Evolutionary conservation across 1,140 invertebrate genomes (phyloP), one percentile per base, ranked within the genome.

Genomic region (Anoplolepis gracilipes): DNA sequence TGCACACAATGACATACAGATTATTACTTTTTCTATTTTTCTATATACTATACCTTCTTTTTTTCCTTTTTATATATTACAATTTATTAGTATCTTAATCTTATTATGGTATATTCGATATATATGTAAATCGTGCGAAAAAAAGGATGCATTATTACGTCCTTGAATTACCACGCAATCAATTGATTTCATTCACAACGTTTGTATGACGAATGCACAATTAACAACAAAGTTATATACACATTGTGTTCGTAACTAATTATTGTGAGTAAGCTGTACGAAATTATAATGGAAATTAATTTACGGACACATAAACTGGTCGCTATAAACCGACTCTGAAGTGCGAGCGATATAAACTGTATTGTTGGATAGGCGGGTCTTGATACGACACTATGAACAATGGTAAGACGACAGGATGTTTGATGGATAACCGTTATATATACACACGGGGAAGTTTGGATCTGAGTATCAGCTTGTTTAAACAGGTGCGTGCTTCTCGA

Each of bases 391-490:
- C 61, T 19, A 55, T 11, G 22, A 25, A 33, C 16, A 46, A 79
- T 70, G 42, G 69, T 70, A 79, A 79, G 77, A 70, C 62, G 76
- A 79, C 33, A 16, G 77, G 16, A 55, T 39, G 64, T 46, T 69
- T 55, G 64, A 70, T 53, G 77, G 46, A 79, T 79, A 79, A 79
- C 77, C 25, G 46, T 70, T 57, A 39, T 49, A 39, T 49, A 28
- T 79, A 79, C 19, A 39, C 62, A 69, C 16, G 46, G 46, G n/a
- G 13, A 53, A 79, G 77, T 79, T 79, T 79, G 77, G 77, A 79
- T 79, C 70, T 22, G 64, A 36, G 22, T 79, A 79, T 79, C 64
- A 46, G 16, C 33, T 85, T 85, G 72, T 85, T 85, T 77, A 85
- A 62, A 85, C 82, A 85, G 82, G 72, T 85, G 82, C 82, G 39